Conservation (phyloP, 2,113 vertebrate genomes). For the Zosterops borbonicus region DNA sequence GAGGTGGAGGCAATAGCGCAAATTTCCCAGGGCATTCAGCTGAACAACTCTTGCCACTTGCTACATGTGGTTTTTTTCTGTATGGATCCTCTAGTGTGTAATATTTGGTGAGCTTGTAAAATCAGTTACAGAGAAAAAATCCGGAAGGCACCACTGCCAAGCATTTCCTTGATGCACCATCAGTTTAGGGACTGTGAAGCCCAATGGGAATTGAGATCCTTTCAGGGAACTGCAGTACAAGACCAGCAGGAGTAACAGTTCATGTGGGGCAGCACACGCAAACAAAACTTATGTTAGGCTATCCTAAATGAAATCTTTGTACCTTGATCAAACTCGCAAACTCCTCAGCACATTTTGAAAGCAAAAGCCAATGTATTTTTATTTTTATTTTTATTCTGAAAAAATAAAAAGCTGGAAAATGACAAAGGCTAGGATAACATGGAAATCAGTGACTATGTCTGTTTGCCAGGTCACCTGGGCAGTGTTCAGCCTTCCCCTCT, state of each 20-base stretch:
- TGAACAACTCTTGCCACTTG: fast-evolving
- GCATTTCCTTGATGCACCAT: neutral
- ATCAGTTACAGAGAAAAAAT: neutral
- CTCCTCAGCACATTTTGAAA: neutral
- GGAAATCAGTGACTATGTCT: neutral
- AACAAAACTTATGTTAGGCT: neutral
- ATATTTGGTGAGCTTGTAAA: neutral
- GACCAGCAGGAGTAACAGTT: neutral
- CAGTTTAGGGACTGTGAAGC: neutral
- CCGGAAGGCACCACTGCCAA: neutral
- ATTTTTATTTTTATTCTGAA: neutral
- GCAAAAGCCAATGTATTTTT: neutral
- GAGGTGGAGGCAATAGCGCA: fast-evolving
- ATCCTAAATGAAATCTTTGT: neutral
- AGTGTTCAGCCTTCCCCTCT: neutral
- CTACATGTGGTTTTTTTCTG: fast-evolving
- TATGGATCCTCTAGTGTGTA: neutral
- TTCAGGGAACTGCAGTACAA: neutral
- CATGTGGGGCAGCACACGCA: neutral
- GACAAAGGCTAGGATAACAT: neutral
- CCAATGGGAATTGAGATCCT: neutral
- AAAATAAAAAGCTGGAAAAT: neutral
- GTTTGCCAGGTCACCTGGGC: neutral
- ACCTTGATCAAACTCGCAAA: neutral
- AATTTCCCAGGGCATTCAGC: neutral